Base-by-base conservation (phyloP, 2,888 invertebrate genomes). In the Drosophila pseudotalamancana region DNA sequence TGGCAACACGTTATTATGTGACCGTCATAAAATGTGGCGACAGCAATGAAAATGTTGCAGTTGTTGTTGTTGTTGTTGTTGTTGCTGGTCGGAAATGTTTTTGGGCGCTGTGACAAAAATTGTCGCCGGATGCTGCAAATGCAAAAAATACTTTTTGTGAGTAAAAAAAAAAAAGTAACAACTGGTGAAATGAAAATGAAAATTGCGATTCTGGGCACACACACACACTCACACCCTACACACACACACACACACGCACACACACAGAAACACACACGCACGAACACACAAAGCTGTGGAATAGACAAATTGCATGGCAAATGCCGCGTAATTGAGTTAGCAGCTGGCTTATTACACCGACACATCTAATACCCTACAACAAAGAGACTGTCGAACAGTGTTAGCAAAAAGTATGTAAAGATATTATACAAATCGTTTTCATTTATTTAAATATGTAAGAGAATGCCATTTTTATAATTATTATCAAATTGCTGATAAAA, bases 101-200 rank as follows among this genome's bases (percentile, higher is more conserved):
- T 66, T 71, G 63, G 54, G 56, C 43, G 49, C 43, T 56, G 60
- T 56, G 50, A 60, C 72, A 42, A 59, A 76, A 70, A 72, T 74
- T 81, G 77, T 77, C 74, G 65, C 79, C 83, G 87, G 86, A 85
- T 86, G 88, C 83, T 83, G 88, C 78, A 83, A 83, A 83, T 83
- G 83, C 86, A 83, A 83, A 83, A 83, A 79, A 86, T 72, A 66
- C 67, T 67, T 78, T 65, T 29, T 43, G 43, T 48, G 57, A 86
- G 76, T 75, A 78, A 78, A 43, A 43, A 29, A 43, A 25, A 9
- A n/a, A n/a, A n/a, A n/a, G n/a, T n/a, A n/a, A n/a, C n/a, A 80
- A 63, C 64, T 61, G 48, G 60, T 60, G 43, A 85, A 85, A 80
- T 77, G 66, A 74, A 87, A 81, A 79, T 71, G 81, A 73, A 80